Base-by-base conservation (phyloP, 92 coral and sea anemone genomes). In the Bergia sp. region DNA sequence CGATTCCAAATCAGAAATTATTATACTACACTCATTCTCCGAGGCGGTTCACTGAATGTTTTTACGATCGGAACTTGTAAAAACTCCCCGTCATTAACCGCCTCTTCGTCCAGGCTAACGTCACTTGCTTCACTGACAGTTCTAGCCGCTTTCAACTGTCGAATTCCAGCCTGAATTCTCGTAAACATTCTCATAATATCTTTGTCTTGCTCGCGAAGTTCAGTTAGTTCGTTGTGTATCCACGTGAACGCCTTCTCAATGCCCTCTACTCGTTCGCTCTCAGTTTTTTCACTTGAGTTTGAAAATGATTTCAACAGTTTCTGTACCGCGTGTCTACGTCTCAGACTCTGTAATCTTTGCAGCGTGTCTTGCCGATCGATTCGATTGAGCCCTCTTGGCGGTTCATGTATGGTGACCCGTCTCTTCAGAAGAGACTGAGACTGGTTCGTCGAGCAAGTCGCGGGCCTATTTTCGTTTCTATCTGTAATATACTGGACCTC, bases 171-270 rank as follows among this genome's bases (percentile, higher is more conserved):
- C 88, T 95, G 98, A 50, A 95, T 93, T 76, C 91, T 91, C 37
- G 98, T 87, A 74, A 95, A 95, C 94, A 94, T 92, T 45, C 98
- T 55, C 98, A 95, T 95, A 1, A 95, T 95, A 57, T 95, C 98
- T 82, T 95, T 95, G 73, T 95, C 98, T 85, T 95, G 98, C 37
- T 96, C 96, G 5, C 98, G 92, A 53, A 95, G 88, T 55, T 95
- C 98, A 9, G 93, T 92, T 4, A 95, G 90, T 82, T 95, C 96
- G 77, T 95, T 90, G 7, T 95, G 92, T 73, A 95, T 92, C 98
- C 98, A 95, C 37, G 91, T 92, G 73, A 95, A 93, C 21, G 98
- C 98, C 72, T 69, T 82, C 86, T 95, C 98, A 12, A 95, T 94
- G 29, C 82, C 76, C 50, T 93, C 93, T n/a, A 94, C 91, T 57